A percentile compares a stretch with the other conserved stretches of the same genome.
phyloP scores from a whole-genome alignment of 2,113 vertebrate species.

The Elephas maximus region DNA sequence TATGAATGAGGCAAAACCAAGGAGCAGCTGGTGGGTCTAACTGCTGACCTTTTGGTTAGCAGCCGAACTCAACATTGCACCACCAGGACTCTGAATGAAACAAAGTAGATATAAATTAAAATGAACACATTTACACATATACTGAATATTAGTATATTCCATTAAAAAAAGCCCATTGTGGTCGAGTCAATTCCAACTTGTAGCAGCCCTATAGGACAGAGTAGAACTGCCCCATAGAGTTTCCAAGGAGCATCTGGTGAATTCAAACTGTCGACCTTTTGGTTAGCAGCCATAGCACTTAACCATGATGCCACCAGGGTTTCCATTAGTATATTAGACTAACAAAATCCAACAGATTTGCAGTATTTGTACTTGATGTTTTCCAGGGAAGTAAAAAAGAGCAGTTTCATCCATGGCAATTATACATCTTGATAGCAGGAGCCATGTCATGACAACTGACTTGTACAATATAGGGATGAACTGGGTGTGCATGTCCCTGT shows the following conservation, averaged over 20 bases:
- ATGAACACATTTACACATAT: background rate
- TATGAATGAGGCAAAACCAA: background rate
- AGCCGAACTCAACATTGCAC: no score
- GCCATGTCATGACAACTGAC: background rate
- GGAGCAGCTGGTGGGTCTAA: no score
- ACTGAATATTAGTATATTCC: background rate
- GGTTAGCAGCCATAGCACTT: no score
- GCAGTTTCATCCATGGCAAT: background rate
- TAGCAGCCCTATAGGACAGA: no score
- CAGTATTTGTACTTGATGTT: background rate
- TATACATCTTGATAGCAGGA: background rate
- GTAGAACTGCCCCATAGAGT: no score
- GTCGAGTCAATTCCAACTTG: no score
- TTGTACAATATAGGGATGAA: background rate
- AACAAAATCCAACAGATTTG: background rate
- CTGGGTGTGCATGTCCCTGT: background rate
- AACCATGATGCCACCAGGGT: no score
- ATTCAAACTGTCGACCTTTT: no score
- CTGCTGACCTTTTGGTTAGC: no score
- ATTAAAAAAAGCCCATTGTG: no score
- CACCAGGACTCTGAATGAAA: background rate
- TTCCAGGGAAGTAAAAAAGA: background rate
- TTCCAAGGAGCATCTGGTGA: no score
- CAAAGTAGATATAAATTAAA: constrained; percentile 39
- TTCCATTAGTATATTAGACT: background rate